phyloP scores from a whole-genome alignment of 2,888 invertebrate genomes.

The Polymixis lichenea region DNA sequence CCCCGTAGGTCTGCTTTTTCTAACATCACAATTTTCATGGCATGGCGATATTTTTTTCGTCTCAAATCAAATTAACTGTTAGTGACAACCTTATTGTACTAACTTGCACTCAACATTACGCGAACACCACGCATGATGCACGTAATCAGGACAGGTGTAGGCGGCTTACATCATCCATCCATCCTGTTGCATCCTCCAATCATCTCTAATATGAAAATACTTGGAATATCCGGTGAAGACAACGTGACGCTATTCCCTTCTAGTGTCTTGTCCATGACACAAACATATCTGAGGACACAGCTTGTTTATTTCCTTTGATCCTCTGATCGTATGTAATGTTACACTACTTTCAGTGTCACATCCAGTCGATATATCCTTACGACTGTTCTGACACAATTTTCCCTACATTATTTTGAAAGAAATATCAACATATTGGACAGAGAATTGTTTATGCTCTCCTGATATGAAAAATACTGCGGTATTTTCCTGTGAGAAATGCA shows the following conservation, averaged over 20 bases:
- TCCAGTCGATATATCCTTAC: slow-evolving; percentile 16
- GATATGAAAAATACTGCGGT: slow-evolving; percentile 1
- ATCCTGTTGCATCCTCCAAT: slow-evolving; percentile 42
- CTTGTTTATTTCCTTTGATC: slow-evolving; percentile 26
- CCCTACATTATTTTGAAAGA: neutral
- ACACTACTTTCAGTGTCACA: slow-evolving; percentile 1
- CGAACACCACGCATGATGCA: slow-evolving; percentile 6
- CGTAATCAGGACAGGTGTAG: slow-evolving; percentile 36
- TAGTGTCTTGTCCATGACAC: slow-evolving; percentile 27
- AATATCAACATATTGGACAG: slow-evolving; percentile 16
- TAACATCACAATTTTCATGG: neutral
- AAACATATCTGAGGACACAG: slow-evolving; percentile 19
- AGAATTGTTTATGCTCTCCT: slow-evolving; percentile 8
- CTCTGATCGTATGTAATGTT: slow-evolving; percentile 25
- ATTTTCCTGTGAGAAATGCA: slow-evolving; percentile 21
- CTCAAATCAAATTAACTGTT: neutral
- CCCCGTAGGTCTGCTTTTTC: neutral
- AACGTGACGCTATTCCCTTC: slow-evolving; percentile 6
- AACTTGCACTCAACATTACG: slow-evolving; percentile 7
- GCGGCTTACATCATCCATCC: slow-evolving; percentile 47
- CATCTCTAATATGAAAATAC: slow-evolving; percentile 26
- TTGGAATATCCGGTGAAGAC: slow-evolving; percentile 37
- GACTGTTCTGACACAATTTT: neutral
- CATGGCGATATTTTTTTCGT: neutral
- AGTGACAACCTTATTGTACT: slow-evolving; percentile 28